A percentile compares a stretch with the other conserved stretches of the same genome.
These are phyloP conservation scores for Hypocryptadius cinnamomeus DNA, from an alignment of 2,113 vertebrate species.

Conservation along the genomic window DNA sequence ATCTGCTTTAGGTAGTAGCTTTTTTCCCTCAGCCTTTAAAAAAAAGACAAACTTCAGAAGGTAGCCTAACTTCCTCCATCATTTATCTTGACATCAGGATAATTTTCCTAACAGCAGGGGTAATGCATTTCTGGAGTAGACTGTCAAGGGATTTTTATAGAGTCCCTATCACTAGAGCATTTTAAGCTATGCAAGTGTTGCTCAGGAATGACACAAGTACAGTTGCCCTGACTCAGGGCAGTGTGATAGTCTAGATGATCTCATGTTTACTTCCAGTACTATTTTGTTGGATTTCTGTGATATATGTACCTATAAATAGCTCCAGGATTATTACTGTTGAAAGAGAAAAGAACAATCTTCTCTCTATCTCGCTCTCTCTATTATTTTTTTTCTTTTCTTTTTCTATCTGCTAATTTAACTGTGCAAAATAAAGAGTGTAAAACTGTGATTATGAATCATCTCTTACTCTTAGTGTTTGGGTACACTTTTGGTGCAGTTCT, in stretches of 20 bases:
- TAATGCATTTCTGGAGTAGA: background rate
- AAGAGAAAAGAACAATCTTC: background rate
- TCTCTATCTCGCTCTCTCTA: background rate
- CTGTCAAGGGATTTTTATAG: constrained; percentile 16
- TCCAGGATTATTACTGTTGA: background rate
- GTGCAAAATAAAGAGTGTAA: background rate
- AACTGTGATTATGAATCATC: background rate
- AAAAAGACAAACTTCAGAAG: background rate
- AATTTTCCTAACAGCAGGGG: background rate
- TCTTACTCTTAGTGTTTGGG: background rate
- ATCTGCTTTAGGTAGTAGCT: background rate
- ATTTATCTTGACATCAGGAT: constrained; percentile 4
- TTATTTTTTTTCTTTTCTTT: background rate
- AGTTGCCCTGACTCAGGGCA: constrained; percentile 32
- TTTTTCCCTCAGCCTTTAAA: background rate
- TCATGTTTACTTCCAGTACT: constrained; percentile 28
- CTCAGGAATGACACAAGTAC: background rate
- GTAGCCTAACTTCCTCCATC: background rate
- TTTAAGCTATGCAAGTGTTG: background rate
- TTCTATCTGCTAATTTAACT: background rate
- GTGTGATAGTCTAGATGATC: constrained; percentile 14
- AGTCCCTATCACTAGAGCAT: background rate
- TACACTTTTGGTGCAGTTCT: background rate
- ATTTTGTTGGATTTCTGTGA: constrained; percentile 29
- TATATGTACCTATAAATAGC: background rate